Conservation (phyloP, 2,888 invertebrate genomes). For the Erebia epiphron region DNA sequence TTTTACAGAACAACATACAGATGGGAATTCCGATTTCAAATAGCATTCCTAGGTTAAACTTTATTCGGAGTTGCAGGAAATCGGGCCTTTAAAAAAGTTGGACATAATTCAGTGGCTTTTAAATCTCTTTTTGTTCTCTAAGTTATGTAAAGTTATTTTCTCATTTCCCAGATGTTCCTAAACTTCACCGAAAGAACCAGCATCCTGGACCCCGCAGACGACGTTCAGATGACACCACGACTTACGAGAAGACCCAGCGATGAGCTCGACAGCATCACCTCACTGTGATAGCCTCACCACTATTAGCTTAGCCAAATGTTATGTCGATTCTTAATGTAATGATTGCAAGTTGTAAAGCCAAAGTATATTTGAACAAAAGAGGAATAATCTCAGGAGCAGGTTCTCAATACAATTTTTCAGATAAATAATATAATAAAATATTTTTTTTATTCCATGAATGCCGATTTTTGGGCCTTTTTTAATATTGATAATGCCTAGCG, state of each 20-base stretch:
- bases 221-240: slow-evolving; percentile 14
- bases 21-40: too few relatives aligned
- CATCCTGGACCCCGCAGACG: slow-evolving; percentile 49
- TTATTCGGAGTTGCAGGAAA: too few relatives aligned
- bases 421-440: background rate
- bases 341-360: background rate
- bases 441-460: too few relatives aligned
- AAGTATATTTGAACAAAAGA: background rate
- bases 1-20: too few relatives aligned
- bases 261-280: slow-evolving; percentile 55
- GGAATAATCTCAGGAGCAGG: background rate
- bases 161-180: slow-evolving; percentile 68
- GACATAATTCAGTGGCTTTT: too few relatives aligned
- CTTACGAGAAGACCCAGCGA: slow-evolving; percentile 44
- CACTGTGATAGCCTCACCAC: slow-evolving; percentile 48
- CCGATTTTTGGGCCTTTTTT: too few relatives aligned
- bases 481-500: too few relatives aligned
- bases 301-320: background rate
- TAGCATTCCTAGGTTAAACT: too few relatives aligned
- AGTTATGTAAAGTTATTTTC: too few relatives aligned
- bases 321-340: background rate
- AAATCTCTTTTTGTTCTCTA: too few relatives aligned
- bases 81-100: too few relatives aligned
- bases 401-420: background rate
- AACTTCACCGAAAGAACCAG: slow-evolving; percentile 53